Evolutionary conservation across 2,113 vertebrate species (phyloP).

Genomic region (Platanista minor): DNA sequence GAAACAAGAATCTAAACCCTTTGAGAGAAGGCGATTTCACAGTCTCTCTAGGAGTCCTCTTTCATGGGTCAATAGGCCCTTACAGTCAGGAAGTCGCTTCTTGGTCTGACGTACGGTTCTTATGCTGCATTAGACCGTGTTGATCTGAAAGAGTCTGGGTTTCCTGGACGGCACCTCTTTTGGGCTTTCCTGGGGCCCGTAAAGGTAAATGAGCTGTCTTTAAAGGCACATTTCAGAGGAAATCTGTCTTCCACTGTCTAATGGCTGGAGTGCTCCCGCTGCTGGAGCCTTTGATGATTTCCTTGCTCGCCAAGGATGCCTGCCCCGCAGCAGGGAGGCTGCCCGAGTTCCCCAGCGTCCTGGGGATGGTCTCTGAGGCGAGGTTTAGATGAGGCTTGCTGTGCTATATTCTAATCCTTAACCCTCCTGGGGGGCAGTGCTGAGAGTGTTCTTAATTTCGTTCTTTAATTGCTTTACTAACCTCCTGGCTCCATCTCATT

Average conservation of each 20-base stretch:
- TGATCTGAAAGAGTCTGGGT: conserved; percentile 9
- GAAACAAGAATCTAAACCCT: conserved; percentile 22
- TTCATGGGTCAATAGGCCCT: conserved; percentile 63
- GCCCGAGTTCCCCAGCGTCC: neutral
- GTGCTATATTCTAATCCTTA: neutral
- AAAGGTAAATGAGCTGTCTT: conserved; percentile 59
- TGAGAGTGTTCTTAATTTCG: neutral
- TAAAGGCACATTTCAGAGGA: conserved; percentile 45
- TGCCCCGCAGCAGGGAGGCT: conserved; percentile 43
- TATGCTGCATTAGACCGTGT: conserved; percentile 53
- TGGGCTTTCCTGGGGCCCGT: conserved; percentile 29
- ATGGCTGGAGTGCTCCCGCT: conserved; percentile 37
- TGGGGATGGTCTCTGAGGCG: neutral
- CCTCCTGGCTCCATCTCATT: conserved; percentile 2
- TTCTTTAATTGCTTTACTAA: conserved; percentile 49
- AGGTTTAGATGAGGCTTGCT: neutral
- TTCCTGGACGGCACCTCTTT: conserved; percentile 66
- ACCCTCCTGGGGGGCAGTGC: neutral
- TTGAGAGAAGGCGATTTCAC: conserved; percentile 52
- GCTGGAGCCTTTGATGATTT: conserved; percentile 66
- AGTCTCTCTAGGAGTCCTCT: conserved; percentile 64
- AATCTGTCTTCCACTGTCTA: conserved; percentile 61
- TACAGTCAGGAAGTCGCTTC: conserved; percentile 64
- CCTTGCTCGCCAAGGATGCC: conserved; percentile 18
- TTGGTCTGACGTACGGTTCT: conserved; percentile 51